Conservation (phyloP, 2,888 invertebrate species). For the Temnothorax rugatulus region DNA sequence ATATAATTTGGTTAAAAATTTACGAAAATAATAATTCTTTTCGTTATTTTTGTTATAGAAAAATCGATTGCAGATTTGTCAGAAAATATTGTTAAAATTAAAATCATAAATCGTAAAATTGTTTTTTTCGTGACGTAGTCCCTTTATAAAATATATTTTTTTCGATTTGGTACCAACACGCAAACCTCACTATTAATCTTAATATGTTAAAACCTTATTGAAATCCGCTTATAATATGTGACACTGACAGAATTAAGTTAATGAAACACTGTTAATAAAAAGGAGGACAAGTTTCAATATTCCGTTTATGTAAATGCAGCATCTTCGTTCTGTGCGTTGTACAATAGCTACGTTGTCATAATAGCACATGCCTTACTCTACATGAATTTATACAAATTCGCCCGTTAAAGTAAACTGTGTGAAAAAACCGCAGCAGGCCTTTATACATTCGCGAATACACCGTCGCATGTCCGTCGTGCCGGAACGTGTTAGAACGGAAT, state of each 20-base stretch:
- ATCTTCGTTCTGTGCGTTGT: background rate
- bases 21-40: background rate
- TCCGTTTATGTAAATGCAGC: conserved; percentile 3
- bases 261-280: background rate
- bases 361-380: background rate
- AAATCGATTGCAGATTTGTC: background rate
- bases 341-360: background rate
- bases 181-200: background rate
- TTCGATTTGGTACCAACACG: background rate
- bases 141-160: background rate
- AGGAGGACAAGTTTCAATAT: conserved; percentile 1
- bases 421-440: conserved; percentile 22
- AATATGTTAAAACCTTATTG: conserved; percentile 18
- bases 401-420: conserved; percentile 37
- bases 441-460: conserved; percentile 22
- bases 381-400: conserved; percentile 23
- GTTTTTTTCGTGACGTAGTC: background rate
- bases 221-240: conserved; percentile 20
- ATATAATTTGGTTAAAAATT: background rate
- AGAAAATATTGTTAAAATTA: background rate
- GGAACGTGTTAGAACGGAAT: conserved; percentile 40
- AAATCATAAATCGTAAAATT: background rate
- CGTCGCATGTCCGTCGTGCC: conserved; percentile 39
- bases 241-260: conserved; percentile 22
- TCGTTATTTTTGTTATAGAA: background rate